Base-by-base conservation (phyloP, 64 coral and sea anemone genomes). In the Porites lutea region DNA sequence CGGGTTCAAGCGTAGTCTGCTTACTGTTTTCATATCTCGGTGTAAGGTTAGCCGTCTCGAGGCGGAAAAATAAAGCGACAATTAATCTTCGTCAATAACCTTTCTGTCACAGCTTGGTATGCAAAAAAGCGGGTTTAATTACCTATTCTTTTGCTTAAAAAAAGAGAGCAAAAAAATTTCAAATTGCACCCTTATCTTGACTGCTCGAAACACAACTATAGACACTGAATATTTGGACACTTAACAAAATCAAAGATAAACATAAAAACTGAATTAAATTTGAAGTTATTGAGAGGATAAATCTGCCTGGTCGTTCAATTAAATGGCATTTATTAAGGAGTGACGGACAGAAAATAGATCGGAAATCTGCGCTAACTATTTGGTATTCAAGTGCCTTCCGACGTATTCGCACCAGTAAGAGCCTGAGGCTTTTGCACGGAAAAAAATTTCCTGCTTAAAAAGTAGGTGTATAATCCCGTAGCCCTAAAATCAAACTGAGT, bases 31-130 rank as follows among this genome's bases (percentile, higher is more conserved):
- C 48, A 22, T 16, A 65, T n/a, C 9, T 46, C 19, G 64, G 44
- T 84, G 81, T 84, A 67, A 84, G 13, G 44, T 50, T 68, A 84
- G 15, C 81, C 81, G 16, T 50, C 63, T 84, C 10, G 15, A 19
- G 81, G 67, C 63, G 81, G 81, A 51, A 19, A 76, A 84, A 84
- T 46, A 48, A 84, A 51, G 63, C 12, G 62, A 84, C 69, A 48
- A 84, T 84, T 84, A 84, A 84, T 84, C 81, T 84, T 84, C 81
- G 61, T 68, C 63, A 84, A 84, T 84, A 68, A 84, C 81, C 45
- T 8, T 68, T 43, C 59, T 83, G 81, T 84, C 81, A 22, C 21
- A 21, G 22, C 48, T 2, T 62, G 81, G 16, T 68, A 48, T 84
- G 61, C 59, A 20, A 5, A 12, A 13, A 61, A 49, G 44, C 37